Conservation (phyloP, 1,140 invertebrate species). For the Drosophila punjabiensis region DNA sequence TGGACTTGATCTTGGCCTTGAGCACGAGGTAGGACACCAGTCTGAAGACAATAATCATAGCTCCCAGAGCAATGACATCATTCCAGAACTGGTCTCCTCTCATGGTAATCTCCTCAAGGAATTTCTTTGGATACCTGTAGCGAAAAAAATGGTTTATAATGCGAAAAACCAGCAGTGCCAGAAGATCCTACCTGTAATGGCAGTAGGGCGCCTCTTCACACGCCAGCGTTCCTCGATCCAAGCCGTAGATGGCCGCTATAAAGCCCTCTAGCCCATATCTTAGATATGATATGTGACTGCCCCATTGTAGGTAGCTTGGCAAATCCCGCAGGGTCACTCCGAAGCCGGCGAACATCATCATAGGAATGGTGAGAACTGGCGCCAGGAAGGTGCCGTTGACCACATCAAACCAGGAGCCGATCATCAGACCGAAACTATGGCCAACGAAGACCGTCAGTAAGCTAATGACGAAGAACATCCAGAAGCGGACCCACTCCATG, state of each 20-base stretch:
- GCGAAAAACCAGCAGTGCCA: not conserved
- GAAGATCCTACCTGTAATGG: constrained; percentile 88
- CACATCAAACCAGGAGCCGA: constrained; percentile 93
- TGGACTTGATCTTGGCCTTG: constrained; percentile 79
- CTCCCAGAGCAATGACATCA: constrained; percentile 91
- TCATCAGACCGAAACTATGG: constrained; percentile 94
- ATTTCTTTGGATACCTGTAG: constrained; percentile 89
- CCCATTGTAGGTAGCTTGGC: constrained; percentile 93
- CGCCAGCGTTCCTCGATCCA: constrained; percentile 88
- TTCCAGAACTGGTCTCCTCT: constrained; percentile 92
- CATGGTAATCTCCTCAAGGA: constrained; percentile 93
- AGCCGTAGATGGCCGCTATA: constrained; percentile 93
- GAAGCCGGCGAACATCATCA: constrained; percentile 96
- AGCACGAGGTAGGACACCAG: constrained; percentile 92
- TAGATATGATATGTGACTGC: constrained; percentile 94
- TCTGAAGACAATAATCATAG: constrained; percentile 90
- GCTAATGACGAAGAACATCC: constrained; percentile 93
- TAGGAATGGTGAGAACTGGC: constrained; percentile 91
- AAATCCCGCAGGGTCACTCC: constrained; percentile 91
- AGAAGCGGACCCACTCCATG: constrained; percentile 90
- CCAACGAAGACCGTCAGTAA: constrained; percentile 94
- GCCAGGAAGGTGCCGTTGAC: constrained; percentile 94
- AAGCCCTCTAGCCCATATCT: constrained; percentile 95
- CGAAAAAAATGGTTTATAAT: constrained; percentile 15
- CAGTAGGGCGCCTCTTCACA: constrained; percentile 90